Evolutionary conservation across 2,888 invertebrate species (phyloP).

Genomic region (Drosophila neoperkinsi): DNA sequence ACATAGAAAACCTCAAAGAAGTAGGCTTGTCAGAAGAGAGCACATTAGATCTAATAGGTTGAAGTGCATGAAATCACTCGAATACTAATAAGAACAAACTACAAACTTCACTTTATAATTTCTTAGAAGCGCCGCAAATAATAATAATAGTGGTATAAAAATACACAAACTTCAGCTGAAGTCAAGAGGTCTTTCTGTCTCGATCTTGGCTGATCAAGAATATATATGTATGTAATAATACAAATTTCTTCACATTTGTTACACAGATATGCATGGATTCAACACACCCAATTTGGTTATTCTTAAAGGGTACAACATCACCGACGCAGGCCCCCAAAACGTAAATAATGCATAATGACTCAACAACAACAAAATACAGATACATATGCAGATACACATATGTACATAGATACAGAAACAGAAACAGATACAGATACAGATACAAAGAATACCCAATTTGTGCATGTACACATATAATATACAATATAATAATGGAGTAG

Average conservation of each 20-base stretch:
- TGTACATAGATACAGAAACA: conserved; percentile 6
- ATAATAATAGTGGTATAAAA: not conserved
- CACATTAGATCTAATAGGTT: not conserved
- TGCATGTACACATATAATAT: conserved; percentile 16
- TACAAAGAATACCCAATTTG: conserved; percentile 47
- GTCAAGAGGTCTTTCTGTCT: not conserved
- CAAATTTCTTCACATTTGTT: not conserved
- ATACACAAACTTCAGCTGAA: not conserved
- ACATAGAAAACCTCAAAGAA: not conserved
- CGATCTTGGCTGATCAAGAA: not conserved
- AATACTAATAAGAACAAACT: not conserved
- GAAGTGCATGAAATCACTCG: not conserved
- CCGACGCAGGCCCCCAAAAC: not conserved
- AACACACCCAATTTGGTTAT: not conserved
- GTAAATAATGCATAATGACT: conserved; percentile 45
- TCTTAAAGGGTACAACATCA: not conserved
- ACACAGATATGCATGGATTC: not conserved
- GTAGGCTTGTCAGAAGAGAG: too few relatives aligned
- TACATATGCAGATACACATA: conserved; percentile 1
- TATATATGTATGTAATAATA: not conserved
- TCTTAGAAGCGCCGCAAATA: not conserved
- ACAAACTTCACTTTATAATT: not conserved
- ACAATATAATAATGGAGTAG: conserved; percentile 38
- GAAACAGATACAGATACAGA: conserved; percentile 21
- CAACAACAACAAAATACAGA: conserved; percentile 14